Conservation (phyloP, 2,113 vertebrate species). For the Vulpes ferrilata region DNA sequence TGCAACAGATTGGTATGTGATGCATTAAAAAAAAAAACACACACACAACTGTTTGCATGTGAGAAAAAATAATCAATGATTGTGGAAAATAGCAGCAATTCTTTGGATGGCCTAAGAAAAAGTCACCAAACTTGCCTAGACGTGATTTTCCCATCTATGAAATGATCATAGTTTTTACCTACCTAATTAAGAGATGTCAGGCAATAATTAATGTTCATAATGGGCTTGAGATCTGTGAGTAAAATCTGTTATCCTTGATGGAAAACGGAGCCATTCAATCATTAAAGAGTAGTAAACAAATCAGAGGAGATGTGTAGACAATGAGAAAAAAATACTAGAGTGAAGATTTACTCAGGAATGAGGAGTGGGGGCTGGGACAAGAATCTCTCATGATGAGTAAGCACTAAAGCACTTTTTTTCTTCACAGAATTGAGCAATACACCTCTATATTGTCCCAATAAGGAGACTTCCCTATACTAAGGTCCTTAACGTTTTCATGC, state of each 20-base stretch:
- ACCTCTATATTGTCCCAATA: background rate
- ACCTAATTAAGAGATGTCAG: slow-evolving; percentile 71
- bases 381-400: background rate
- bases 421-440: background rate
- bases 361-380: background rate
- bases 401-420: background rate
- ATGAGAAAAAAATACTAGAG: background rate
- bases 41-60: background rate
- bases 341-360: background rate
- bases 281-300: slow-evolving; percentile 39
- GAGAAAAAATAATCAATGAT: background rate
- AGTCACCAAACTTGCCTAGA: slow-evolving; percentile 49
- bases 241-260: slow-evolving; percentile 60
- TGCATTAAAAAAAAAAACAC: background rate
- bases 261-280: slow-evolving; percentile 45
- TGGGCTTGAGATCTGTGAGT: slow-evolving; percentile 67
- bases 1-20: background rate
- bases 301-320: background rate
- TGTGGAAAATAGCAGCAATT: slow-evolving; percentile 52
- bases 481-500: background rate
- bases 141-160: slow-evolving; percentile 49
- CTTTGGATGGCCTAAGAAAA: slow-evolving; percentile 54
- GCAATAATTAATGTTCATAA: slow-evolving; percentile 75
- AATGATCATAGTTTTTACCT: slow-evolving; percentile 56
- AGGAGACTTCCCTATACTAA: background rate